Evolutionary conservation across 2,797 vertebrate genomes (phyloP).

Genomic region (Thaleichthys pacificus): DNA sequence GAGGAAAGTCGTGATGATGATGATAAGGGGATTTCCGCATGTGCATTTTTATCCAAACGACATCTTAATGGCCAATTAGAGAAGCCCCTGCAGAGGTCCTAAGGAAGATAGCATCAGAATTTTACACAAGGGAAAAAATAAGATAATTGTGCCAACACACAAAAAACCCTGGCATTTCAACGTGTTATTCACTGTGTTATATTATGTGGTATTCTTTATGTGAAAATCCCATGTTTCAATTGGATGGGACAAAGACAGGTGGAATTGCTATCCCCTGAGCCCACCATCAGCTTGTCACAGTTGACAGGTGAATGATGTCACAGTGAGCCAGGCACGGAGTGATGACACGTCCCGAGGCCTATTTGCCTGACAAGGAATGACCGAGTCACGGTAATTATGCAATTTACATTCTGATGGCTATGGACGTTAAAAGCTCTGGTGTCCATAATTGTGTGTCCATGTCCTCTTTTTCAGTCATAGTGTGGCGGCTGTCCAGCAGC

Average conservation of each 20-base stretch:
- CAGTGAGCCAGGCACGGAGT: background rate
- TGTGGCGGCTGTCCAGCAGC: conserved; percentile 31
- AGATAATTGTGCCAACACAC: too few relatives aligned
- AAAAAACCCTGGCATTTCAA: background rate
- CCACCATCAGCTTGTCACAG: conserved; percentile 15
- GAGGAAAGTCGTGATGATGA: conserved; percentile 6
- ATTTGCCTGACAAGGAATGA: conserved; percentile 29
- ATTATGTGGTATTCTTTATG: background rate
- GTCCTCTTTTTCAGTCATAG: conserved; percentile 38
- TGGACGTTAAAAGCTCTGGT: conserved; percentile 45
- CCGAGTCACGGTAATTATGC: conserved; percentile 41
- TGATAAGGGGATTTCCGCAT: conserved; percentile 29
- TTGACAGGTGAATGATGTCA: conserved; percentile 27
- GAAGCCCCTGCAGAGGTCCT: conserved; percentile 1
- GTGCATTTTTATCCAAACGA: conserved; percentile 19
- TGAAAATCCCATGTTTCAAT: background rate
- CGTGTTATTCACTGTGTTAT: background rate
- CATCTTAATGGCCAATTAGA: conserved; percentile 46
- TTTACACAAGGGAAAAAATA: too few relatives aligned
- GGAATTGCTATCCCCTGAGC: background rate
- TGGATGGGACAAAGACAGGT: background rate
- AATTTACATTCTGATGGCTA: conserved; percentile 57
- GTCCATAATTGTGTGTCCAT: conserved; percentile 33
- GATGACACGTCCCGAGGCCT: conserved; percentile 36
- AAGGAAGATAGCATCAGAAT: too few relatives aligned